These are phyloP conservation scores for Nasua narica DNA, from an alignment of 2,797 vertebrate species.

Conservation along the genomic window DNA sequence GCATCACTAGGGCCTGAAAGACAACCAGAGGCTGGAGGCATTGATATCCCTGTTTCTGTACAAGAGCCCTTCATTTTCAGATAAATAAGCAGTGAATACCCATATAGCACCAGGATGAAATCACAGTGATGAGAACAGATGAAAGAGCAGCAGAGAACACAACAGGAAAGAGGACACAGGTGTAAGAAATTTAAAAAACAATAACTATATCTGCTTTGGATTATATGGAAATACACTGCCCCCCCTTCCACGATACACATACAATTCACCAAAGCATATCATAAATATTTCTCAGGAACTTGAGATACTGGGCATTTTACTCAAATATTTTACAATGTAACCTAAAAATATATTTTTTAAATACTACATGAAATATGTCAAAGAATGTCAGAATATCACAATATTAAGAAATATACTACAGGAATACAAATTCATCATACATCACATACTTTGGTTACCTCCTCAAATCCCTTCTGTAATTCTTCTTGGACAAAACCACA, in stretches of 20 bases:
- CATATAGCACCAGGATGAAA: neutral
- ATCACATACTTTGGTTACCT: neutral
- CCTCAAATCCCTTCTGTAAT: neutral
- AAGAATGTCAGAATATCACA: neutral
- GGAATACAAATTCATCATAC: neutral
- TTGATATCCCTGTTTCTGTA: neutral
- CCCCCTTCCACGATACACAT: neutral
- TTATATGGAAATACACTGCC: neutral
- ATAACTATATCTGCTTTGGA: neutral
- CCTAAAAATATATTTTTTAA: neutral
- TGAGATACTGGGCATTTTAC: neutral
- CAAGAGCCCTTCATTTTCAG: neutral
- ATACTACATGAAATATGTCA: neutral
- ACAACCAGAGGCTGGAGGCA: neutral
- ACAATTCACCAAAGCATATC: neutral
- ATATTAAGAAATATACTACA: neutral
- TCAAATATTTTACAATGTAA: neutral
- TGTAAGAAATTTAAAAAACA: neutral
- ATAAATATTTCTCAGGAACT: neutral
- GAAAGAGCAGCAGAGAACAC: neutral
- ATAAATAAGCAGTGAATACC: neutral
- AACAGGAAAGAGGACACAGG: neutral
- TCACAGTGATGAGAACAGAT: neutral
- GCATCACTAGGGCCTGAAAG: neutral
- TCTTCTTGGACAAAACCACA: neutral